Base-by-base conservation (phyloP, 2,797 vertebrate genomes). In the Acrossocheilus wenchowensis region DNA sequence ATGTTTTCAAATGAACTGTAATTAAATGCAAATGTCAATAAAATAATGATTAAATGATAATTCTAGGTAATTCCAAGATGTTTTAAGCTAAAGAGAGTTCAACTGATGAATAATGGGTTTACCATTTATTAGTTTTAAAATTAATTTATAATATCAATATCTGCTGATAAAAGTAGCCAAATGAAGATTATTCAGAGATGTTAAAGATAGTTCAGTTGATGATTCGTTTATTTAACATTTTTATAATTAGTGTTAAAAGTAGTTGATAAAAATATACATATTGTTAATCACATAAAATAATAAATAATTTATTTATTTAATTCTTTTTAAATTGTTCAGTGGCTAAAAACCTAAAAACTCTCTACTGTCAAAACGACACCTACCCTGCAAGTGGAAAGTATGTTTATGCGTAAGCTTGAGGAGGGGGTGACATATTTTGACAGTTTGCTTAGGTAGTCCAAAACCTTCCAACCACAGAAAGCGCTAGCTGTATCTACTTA, bases 361-460 rank as follows among this genome's bases (percentile, higher is more conserved):
- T 26, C 2, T 64, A 79, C 39, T 48, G n/a, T 66, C 74, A 85
- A 64, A 85, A 41, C 30, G 3, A 77, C 52, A 45, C n/a, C 11
- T 26, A 64, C 19, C 36, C 21, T 68, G 48, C 45, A 62, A 85
- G 72, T 54, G 48, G 6, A 54, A 39, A 83, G 69, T 41, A 45
- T 11, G 36, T 82, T 57, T 23, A 39, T 78, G 36, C 78, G 5
- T 48, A 66, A 71, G 21, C 36, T 39, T 81, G 52, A 45, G 36
- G 9, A 21, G 69, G 48, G 15, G 45, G 74, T 60, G 26, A 73
- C 71, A 68, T 77, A 23, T 15, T 68, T 74, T 88, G 84, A 86
- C 57, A 88, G 48, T 60, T 82, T 87, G 43, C 78, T 64, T 81
- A 45, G 64, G 54, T 88, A 82, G 36, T 87, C 72, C 10, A n/a